Evolutionary conservation across 2,113 vertebrate genomes (phyloP), one percentile per base, ranked within the genome.

Genomic region (Ceuthmochares aereus): DNA sequence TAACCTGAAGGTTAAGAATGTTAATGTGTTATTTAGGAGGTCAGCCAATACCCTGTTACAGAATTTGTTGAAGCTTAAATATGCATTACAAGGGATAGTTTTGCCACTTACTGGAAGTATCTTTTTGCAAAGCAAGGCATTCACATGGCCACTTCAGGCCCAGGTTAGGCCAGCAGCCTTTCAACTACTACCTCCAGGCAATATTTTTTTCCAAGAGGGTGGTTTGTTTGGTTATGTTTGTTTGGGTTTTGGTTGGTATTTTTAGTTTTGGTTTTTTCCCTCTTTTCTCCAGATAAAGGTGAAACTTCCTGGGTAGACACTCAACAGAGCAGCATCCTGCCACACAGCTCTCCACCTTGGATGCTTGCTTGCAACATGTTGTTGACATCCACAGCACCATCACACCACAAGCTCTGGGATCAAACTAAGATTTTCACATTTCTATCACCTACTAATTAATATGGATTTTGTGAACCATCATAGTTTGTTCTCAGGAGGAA

Each of bases 371-470:
- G 58, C 40, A 76, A 47, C 1, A 2, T 6, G 13, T 0, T 54
- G 9, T n/a, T 72, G 58, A 3, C 64, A 89, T 51, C 25, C n/a
- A 32, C 30, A 51, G 42, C 22, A 84, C 78, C 4, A 13, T 7
- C 59, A 68, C 47, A 37, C 23, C 7, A 2, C 22, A 82, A 20
- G 70, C n/a, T 76, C 81, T 45, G n/a, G 40, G 45, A 87, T 75
- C 84, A 78, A 77, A 70, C 63, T 55, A 72, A 32, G 34, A 79
- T 49, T 87, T 87, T 70, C 45, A 54, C 66, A 26, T 36, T 89
- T 83, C 27, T 91, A 54, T 87, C 87, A 87, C 23, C 49, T 32
- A 15, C 69, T 94, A 95, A 97, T 93, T 93, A 89, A 96, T 91
- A 89, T 9, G 32, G 84, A 55, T 94, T 87, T 91, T 87, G 89